phyloP scores from a whole-genome alignment of 2,113 vertebrate genomes.

The Picathartes gymnocephalus region DNA sequence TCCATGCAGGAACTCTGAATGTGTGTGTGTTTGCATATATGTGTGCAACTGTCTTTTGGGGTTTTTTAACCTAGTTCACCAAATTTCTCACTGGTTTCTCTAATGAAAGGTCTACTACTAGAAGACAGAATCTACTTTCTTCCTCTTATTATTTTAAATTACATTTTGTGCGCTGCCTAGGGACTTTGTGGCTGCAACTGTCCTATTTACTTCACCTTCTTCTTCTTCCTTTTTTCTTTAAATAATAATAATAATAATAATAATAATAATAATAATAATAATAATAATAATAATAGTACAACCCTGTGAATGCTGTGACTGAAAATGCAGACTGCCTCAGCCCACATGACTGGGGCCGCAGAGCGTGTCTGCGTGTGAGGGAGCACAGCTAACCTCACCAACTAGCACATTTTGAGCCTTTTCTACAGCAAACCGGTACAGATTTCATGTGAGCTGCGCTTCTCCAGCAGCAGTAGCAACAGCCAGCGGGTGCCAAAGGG shows the following conservation, averaged over 20 bases:
- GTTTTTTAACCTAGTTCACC: not conserved
- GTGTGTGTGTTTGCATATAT: not conserved
- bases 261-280: not conserved
- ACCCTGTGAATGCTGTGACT: not conserved
- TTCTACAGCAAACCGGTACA: not conserved
- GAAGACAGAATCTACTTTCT: not conserved
- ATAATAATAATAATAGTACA: not conserved
- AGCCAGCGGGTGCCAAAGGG: not conserved
- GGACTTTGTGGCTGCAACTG: not conserved
- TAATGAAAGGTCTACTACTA: not conserved
- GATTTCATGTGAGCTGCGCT: not conserved
- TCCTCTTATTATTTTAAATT: not conserved
- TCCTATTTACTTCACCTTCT: not conserved
- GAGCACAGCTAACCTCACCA: not conserved
- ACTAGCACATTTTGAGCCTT: not conserved
- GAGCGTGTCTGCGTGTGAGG: fast-evolving
- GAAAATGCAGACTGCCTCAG: not conserved
- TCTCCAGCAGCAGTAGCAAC: not conserved
- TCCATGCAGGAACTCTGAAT: not conserved
- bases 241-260: not conserved
- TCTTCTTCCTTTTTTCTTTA: not conserved
- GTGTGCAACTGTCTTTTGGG: not conserved
- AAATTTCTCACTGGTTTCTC: not conserved
- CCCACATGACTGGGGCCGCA: not conserved
- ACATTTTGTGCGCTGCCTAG: not conserved